These are phyloP conservation scores for Leucozona laternaria DNA, from an alignment of 2,888 invertebrate genomes.

Conservation along the genomic window DNA sequence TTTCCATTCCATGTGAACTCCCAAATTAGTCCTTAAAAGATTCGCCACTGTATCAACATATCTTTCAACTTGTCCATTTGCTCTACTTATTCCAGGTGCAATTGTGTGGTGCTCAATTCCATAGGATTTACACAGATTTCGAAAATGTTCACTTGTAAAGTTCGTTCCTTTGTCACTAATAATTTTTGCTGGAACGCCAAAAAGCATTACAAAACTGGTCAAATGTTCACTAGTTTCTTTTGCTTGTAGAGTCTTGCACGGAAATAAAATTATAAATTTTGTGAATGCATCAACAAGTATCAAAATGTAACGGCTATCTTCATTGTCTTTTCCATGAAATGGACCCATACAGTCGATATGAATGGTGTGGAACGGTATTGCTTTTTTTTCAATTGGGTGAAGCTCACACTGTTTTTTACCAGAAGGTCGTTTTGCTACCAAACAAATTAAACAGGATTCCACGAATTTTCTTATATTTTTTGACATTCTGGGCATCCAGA, in stretches of 20 bases:
- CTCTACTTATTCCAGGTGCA: too few relatives aligned
- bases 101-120: too few relatives aligned
- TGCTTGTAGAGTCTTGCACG: too few relatives aligned
- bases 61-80: too few relatives aligned
- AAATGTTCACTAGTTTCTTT: neutral
- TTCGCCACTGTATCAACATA: too few relatives aligned
- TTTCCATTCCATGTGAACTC: too few relatives aligned
- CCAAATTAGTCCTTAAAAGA: too few relatives aligned
- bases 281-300: constrained; percentile 21
- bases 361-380: constrained; percentile 50
- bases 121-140: too few relatives aligned
- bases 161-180: constrained; percentile 35
- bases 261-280: constrained; percentile 18
- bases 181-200: constrained; percentile 26
- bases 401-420: constrained; percentile 29
- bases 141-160: neutral
- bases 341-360: constrained; percentile 64
- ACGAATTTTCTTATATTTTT: constrained; percentile 45
- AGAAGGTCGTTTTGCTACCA: constrained; percentile 38
- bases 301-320: constrained; percentile 12
- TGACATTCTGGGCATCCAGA: constrained; percentile 31
- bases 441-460: constrained; percentile 36
- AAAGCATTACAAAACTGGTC: constrained; percentile 17
- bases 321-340: constrained; percentile 31
- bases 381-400: constrained; percentile 41